Percentiles rank a stretch among this genome's conserved stretches.
Evolutionary conservation across 2,888 invertebrate species (phyloP).

Genomic region (Xylocampa areola): DNA sequence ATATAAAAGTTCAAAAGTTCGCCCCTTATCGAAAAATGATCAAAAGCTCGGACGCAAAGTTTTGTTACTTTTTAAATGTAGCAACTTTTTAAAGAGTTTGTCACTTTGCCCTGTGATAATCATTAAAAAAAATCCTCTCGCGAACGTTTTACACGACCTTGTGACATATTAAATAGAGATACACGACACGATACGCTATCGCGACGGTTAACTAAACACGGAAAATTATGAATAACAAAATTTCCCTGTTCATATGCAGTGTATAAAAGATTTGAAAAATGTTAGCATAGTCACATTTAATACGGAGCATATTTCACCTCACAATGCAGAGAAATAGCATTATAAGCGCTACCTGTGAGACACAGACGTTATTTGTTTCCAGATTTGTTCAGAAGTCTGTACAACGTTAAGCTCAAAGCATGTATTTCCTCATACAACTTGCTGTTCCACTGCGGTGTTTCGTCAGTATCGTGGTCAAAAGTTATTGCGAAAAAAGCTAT

Average conservation of each 20-base stretch:
- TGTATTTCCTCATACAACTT: conserved; percentile 8
- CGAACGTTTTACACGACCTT: conserved; percentile 6
- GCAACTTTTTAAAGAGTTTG: conserved; percentile 47
- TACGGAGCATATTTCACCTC: conserved; percentile 40
- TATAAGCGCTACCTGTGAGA: conserved; percentile 31
- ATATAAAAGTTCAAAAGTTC: conserved; percentile 35
- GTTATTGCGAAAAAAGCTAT: conserved; percentile 25
- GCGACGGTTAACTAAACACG: conserved; percentile 24
- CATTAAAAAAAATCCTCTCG: conserved; percentile 13
- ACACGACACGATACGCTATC: background rate
- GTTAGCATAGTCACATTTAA: conserved; percentile 49
- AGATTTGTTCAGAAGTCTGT: conserved; percentile 31
- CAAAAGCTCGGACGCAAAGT: conserved; percentile 36
- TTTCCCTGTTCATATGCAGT: conserved; percentile 18
- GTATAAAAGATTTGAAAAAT: conserved; percentile 34
- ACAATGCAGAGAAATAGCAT: conserved; percentile 28
- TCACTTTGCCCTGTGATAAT: conserved; percentile 36
- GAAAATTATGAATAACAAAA: conserved; percentile 29
- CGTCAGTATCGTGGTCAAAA: conserved; percentile 12
- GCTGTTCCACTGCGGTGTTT: conserved; percentile 20
- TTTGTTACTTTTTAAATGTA: conserved; percentile 32
- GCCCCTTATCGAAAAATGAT: conserved; percentile 47
- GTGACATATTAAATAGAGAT: conserved; percentile 5
- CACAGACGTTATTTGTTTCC: conserved; percentile 48
- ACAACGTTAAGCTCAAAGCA: conserved; percentile 16